These are phyloP conservation scores for Meandrina meandrites DNA, from an alignment of 92 coral and sea anemone species.

Conservation along the genomic window DNA sequence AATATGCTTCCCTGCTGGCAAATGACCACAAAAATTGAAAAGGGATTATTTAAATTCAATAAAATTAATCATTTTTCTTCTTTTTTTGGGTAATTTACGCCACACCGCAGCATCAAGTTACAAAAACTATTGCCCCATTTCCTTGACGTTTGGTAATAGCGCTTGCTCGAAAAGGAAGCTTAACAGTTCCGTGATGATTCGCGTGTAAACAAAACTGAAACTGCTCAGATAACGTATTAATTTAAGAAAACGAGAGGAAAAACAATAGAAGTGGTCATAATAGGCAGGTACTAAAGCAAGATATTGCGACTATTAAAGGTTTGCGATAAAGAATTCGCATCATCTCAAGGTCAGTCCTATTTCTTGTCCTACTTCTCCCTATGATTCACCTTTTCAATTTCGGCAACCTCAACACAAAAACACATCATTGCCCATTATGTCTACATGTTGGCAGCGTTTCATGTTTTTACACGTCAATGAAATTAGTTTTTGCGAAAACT, in stretches of 20 bases:
- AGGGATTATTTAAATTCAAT: constrained; percentile 42
- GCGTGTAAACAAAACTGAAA: constrained; percentile 21
- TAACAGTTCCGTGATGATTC: constrained; percentile 20
- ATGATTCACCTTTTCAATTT: not conserved
- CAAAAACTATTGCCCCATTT: constrained; percentile 9
- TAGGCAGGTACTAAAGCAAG: constrained; percentile 6
- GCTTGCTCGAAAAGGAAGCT: not conserved
- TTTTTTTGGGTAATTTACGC: constrained; percentile 21
- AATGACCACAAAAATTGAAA: constrained; percentile 37
- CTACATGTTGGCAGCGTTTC: constrained; percentile 22
- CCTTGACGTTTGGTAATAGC: not conserved
- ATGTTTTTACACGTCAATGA: constrained; percentile 25
- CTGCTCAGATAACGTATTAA: constrained; percentile 32
- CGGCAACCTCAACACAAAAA: not conserved
- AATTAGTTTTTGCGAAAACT: constrained; percentile 38
- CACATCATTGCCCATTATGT: not conserved
- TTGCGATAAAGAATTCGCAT: constrained; percentile 3
- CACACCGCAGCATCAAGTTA: constrained; percentile 15
- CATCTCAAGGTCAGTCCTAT: not conserved
- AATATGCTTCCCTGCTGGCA: constrained; percentile 33
- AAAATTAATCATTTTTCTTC: constrained; percentile 28
- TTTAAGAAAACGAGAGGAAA: constrained; percentile 25
- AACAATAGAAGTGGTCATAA: constrained; percentile 20
- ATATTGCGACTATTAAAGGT: constrained; percentile 11
- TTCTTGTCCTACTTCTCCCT: not conserved